phyloP scores from a whole-genome alignment of 2,113 vertebrate species.

The Scophthalmus maximus region DNA sequence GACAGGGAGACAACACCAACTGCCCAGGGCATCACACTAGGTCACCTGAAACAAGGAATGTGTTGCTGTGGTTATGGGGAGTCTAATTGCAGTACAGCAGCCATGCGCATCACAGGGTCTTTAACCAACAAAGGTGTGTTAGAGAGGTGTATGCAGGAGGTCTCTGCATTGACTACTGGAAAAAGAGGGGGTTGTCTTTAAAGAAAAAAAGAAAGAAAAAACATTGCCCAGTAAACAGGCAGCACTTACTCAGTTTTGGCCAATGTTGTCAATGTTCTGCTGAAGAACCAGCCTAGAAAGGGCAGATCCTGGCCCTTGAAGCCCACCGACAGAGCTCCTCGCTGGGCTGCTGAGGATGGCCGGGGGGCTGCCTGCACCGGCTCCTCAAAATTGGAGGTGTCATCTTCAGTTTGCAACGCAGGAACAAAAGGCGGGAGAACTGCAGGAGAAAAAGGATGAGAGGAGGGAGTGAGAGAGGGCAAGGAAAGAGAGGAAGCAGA shows the following conservation, averaged over 20 bases:
- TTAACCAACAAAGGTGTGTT: conserved; percentile 55
- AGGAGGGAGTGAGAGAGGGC: conserved; percentile 52
- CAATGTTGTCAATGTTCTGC: conserved; percentile 90
- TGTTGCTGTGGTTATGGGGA: conserved; percentile 51
- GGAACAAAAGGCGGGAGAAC: conserved; percentile 97
- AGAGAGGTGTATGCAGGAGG: conserved; percentile 36
- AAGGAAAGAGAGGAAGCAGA: conserved; percentile 44
- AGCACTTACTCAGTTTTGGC: conserved; percentile 95
- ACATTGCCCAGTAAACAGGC: conserved; percentile 59
- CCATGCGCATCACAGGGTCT: conserved; percentile 55
- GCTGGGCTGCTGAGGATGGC: conserved; percentile 86
- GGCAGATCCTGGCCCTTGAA: conserved; percentile 95
- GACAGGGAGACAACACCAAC: conserved; percentile 51
- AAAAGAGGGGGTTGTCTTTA: conserved; percentile 10
- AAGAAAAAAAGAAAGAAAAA: conserved; percentile 8
- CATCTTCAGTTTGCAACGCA: conserved; percentile 95
- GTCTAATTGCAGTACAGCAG: conserved; percentile 40
- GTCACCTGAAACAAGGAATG: conserved; percentile 64
- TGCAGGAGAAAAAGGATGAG: conserved; percentile 80
- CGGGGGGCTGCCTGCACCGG: conserved; percentile 91
- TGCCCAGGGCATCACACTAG: conserved; percentile 37
- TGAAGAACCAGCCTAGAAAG: conserved; percentile 98
- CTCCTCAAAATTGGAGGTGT: conserved; percentile 99
- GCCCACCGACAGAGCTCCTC: conserved; percentile 89
- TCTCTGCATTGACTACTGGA: conserved; percentile 19